Evolutionary conservation across 2,888 invertebrate genomes (phyloP).

Genomic region (Ophion obscuratus): DNA sequence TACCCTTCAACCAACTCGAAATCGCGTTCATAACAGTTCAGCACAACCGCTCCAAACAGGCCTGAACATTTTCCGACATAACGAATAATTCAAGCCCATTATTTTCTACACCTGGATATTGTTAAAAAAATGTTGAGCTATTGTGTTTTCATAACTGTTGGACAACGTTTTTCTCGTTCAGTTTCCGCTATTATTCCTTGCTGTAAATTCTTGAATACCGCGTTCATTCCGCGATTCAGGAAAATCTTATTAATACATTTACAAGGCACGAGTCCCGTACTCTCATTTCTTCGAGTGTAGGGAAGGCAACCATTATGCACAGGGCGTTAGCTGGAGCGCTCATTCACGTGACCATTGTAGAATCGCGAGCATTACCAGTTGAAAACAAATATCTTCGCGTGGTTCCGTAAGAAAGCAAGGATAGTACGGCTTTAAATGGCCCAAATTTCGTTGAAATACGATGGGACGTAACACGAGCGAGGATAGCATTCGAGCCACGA

Average conservation of each 20-base stretch:
- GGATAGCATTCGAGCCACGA: constrained; percentile 16
- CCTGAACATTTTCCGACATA: too few species aligned
- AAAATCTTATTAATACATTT: background rate
- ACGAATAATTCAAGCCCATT: too few species aligned
- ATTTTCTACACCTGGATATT: too few species aligned
- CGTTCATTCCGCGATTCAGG: too few species aligned
- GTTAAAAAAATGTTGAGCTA: too few species aligned
- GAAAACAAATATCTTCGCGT: background rate
- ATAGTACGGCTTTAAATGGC: background rate
- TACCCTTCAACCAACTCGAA: too few species aligned
- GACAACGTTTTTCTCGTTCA: background rate
- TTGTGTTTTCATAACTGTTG: too few species aligned
- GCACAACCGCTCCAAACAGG: too few species aligned
- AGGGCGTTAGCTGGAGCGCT: background rate
- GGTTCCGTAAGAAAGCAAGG: background rate
- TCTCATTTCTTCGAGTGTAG: background rate
- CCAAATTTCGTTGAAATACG: constrained; percentile 22
- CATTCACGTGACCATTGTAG: background rate
- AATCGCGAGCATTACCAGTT: background rate
- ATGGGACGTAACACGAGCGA: constrained; percentile 13
- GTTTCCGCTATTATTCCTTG: background rate
- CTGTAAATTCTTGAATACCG: background rate
- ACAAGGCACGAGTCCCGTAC: background rate
- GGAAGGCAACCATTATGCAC: background rate
- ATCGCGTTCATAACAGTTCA: too few species aligned